Evolutionary conservation across 2,113 vertebrate species (phyloP).

Genomic region (Psittacus erithacus): DNA sequence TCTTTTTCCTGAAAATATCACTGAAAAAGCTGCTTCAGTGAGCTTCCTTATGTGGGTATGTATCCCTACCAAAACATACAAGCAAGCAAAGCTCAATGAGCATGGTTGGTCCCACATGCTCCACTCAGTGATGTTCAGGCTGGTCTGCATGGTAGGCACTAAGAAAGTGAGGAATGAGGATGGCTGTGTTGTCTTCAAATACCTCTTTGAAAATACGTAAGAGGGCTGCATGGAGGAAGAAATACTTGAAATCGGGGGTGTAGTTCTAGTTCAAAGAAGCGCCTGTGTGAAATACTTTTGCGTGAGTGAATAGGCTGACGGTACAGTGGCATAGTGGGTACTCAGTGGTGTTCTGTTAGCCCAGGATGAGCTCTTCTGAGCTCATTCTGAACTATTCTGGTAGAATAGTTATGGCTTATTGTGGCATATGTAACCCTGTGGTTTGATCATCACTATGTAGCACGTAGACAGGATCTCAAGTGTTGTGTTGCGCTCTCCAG

Average conservation of each 20-base stretch:
- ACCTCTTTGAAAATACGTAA: fast-evolving
- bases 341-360: fast-evolving
- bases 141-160: not conserved
- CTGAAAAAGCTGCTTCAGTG: not conserved
- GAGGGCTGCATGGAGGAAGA: not conserved
- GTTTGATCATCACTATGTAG: fast-evolving
- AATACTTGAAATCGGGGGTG: not conserved
- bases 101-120: fast-evolving
- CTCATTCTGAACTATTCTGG: not conserved
- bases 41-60: not conserved
- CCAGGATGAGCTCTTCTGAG: not conserved
- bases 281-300: not conserved
- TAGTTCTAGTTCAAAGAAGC: not conserved
- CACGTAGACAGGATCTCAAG: fast-evolving
- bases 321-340: fast-evolving
- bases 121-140: fast-evolving
- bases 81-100: not conserved
- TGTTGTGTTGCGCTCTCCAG: not conserved
- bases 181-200: fast-evolving
- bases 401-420: not conserved
- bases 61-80: not conserved
- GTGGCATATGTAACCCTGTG: too few species aligned
- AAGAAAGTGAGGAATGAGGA: not conserved
- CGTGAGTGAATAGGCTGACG: fast-evolving
- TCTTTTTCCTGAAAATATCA: not conserved